Evolutionary conservation across 2,797 vertebrate species (phyloP).

Genomic region (Okamejei kenojei): DNA sequence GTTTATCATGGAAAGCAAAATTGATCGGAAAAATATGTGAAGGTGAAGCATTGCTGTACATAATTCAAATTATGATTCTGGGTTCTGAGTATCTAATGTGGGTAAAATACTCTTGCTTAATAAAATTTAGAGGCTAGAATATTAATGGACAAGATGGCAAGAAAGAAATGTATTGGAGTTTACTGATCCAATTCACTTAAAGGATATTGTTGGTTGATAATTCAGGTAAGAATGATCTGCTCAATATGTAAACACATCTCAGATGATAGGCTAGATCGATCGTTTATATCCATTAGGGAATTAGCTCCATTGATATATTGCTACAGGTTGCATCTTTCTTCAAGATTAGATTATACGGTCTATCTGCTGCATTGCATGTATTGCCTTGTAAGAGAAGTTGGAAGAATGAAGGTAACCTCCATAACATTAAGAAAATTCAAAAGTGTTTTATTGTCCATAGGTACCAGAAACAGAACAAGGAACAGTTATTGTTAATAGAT

Average conservation of each 20-base stretch:
- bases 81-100: background rate
- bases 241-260: constrained; percentile 21
- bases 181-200: constrained; percentile 32
- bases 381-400: background rate
- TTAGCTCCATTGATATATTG: background rate
- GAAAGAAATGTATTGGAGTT: constrained; percentile 26
- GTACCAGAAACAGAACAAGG: too few species aligned
- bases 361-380: background rate
- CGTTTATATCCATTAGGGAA: background rate
- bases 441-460: too few species aligned
- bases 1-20: constrained; percentile 15
- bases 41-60: background rate
- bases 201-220: constrained; percentile 26
- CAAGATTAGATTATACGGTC: background rate
- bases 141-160: constrained; percentile 15
- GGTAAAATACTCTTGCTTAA: background rate
- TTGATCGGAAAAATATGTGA: constrained; percentile 5
- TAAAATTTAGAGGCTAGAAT: constrained; percentile 22
- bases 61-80: constrained; percentile 20
- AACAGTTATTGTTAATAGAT: background rate
- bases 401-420: too few species aligned
- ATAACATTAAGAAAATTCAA: background rate
- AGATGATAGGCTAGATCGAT: constrained; percentile 10
- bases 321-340: background rate
- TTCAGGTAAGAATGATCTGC: background rate